Evolutionary conservation across 2,888 invertebrate species (phyloP).

Genomic region (Eubasilissa splendida): DNA sequence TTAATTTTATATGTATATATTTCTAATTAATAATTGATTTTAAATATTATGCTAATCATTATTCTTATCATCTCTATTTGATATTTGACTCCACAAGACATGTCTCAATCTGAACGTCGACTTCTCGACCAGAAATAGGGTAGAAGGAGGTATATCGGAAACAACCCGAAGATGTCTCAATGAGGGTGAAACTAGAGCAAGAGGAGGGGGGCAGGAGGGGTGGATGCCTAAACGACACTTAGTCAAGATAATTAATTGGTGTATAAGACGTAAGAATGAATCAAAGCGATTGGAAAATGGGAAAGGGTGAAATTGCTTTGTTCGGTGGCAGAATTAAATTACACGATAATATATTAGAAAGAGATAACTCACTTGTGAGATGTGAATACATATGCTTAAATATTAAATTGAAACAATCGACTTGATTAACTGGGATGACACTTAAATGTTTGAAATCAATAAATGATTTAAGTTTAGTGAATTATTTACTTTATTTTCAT

Average conservation of each 20-base stretch:
- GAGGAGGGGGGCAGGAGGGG: constrained; percentile 29
- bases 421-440: too few species aligned
- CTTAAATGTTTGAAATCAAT: too few species aligned
- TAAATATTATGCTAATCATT: too few species aligned
- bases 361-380: too few species aligned
- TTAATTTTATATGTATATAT: too few species aligned
- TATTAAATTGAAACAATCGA: too few species aligned
- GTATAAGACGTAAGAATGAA: constrained; percentile 48
- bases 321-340: constrained; percentile 13
- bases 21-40: too few species aligned
- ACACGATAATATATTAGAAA: too few species aligned
- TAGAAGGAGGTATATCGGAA: constrained; percentile 45
- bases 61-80: too few species aligned
- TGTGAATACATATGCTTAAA: too few species aligned
- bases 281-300: constrained; percentile 48
- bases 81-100: neutral
- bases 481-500: too few species aligned
- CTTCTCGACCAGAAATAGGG: neutral
- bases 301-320: constrained; percentile 20
- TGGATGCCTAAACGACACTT: constrained; percentile 52
- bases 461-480: too few species aligned
- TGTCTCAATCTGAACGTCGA: constrained; percentile 3
- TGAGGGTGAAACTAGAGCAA: constrained; percentile 32
- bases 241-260: constrained; percentile 55
- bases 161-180: constrained; percentile 55